phyloP scores from a whole-genome alignment of 2,113 vertebrate genomes.

The Aegotheles bennettii region DNA sequence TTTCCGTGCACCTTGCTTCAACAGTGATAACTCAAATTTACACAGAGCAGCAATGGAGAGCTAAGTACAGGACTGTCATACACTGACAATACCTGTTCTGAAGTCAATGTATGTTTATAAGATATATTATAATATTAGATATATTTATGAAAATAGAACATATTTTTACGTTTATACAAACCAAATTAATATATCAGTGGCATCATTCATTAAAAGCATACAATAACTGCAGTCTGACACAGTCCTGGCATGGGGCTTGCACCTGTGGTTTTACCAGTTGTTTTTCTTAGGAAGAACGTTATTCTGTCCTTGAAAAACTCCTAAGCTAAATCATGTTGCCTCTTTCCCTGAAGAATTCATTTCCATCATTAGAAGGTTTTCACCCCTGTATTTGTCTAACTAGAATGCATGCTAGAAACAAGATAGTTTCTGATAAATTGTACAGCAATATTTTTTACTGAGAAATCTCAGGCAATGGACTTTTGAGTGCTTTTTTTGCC shows the following conservation, averaged over 20 bases:
- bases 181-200: neutral
- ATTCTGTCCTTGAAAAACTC: neutral
- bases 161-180: neutral
- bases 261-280: neutral
- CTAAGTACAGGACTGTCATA: neutral
- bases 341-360: neutral
- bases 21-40: neutral
- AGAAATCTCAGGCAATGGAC: neutral
- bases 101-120: neutral
- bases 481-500: neutral
- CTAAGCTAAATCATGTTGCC: neutral
- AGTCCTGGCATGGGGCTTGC: fast-evolving
- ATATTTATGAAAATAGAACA: neutral
- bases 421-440: neutral
- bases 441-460: neutral
- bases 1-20: neutral
- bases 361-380: neutral
- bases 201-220: neutral
- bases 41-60: neutral
- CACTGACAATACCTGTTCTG: neutral
- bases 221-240: neutral
- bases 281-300: neutral
- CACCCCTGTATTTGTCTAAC: neutral
- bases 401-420: neutral
- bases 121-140: neutral